phyloP scores from a whole-genome alignment of 2,113 vertebrate genomes.

The Periophthalmus modestus region DNA sequence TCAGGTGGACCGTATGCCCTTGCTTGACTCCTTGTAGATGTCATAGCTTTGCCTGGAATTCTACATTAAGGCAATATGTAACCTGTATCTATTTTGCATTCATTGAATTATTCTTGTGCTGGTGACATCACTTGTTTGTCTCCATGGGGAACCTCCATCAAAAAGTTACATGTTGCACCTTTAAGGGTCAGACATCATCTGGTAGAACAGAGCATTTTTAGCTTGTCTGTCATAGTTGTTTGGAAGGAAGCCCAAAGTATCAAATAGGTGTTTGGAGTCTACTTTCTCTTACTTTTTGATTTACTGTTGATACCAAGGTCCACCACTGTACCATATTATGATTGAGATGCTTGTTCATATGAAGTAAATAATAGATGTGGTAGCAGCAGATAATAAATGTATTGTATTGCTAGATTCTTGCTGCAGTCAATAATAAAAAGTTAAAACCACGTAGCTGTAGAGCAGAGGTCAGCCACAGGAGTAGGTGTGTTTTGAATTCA shows the following conservation, averaged over 20 bases:
- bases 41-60: too few relatives aligned
- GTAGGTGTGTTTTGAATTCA: background rate
- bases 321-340: background rate
- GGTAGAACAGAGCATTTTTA: too few relatives aligned
- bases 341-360: background rate
- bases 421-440: conserved; percentile 6
- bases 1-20: too few relatives aligned
- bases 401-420: background rate
- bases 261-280: background rate
- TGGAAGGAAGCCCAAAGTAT: background rate
- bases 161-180: too few relatives aligned
- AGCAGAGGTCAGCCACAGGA: conserved; percentile 1
- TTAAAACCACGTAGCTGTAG: background rate
- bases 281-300: background rate
- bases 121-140: too few relatives aligned
- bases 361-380: background rate
- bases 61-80: too few relatives aligned
- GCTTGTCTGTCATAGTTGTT: background rate
- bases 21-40: too few relatives aligned
- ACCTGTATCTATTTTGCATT: too few relatives aligned
- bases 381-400: background rate
- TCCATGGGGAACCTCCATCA: too few relatives aligned
- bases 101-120: too few relatives aligned
- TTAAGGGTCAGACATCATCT: too few relatives aligned
- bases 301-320: background rate